phyloP scores from a whole-genome alignment of 2,113 vertebrate genomes.

The Hassar affinis region DNA sequence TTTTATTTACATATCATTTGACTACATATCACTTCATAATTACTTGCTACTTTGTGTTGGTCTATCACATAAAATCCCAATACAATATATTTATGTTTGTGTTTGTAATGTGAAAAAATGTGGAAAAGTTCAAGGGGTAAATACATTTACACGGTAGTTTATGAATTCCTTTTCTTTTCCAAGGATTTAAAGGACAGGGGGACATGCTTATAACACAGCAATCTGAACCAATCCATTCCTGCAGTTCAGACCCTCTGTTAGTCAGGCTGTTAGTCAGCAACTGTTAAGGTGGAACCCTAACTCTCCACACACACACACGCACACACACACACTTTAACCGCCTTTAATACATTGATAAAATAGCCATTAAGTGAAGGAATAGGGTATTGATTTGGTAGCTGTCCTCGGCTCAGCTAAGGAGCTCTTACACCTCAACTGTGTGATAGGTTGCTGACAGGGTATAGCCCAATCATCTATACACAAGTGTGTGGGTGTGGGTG shows the following conservation, averaged over 20 bases:
- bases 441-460: slow-evolving; percentile 43
- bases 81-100: no score
- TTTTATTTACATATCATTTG: no score
- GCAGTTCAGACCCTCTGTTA: slow-evolving; percentile 27
- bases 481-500: slow-evolving; percentile 30
- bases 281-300: slow-evolving; percentile 26
- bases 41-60: no score
- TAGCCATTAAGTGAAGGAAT: slow-evolving; percentile 55
- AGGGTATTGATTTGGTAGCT: slow-evolving; percentile 59
- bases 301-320: slow-evolving; percentile 4
- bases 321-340: slow-evolving; percentile 15
- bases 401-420: slow-evolving; percentile 43
- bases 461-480: slow-evolving; percentile 19
- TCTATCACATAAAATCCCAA: no score
- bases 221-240: slow-evolving; percentile 49
- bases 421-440: slow-evolving; percentile 42
- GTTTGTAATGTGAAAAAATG: no score
- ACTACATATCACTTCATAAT: no score
- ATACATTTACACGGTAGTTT: slow-evolving; percentile 36
- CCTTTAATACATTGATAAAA: slow-evolving; percentile 59
- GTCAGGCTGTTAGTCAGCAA: slow-evolving; percentile 46
- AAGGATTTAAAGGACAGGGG: not conserved
- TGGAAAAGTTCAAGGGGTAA: no score
- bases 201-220: slow-evolving; percentile 44
- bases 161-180: slow-evolving; percentile 22